Evolutionary conservation across 1,140 invertebrate species (phyloP).

Genomic region (Pygmarrhopalites habei): DNA sequence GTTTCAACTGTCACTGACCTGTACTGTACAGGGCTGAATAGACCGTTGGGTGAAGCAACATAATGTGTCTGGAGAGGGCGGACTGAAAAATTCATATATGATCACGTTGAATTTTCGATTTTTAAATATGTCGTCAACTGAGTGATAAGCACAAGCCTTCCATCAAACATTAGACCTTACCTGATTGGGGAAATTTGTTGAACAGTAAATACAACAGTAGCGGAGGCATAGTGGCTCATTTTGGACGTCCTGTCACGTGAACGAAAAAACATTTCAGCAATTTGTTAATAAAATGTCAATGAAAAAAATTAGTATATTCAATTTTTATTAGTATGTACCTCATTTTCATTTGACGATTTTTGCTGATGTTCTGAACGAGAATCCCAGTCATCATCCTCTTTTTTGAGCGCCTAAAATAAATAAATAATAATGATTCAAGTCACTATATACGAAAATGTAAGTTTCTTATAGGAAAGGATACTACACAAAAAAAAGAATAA

Average conservation of each 20-base stretch:
- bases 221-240: constrained; percentile 51
- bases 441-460: too few relatives aligned
- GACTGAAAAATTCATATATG: too few relatives aligned
- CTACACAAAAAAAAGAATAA: too few relatives aligned
- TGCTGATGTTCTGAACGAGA: constrained; percentile 44
- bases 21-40: constrained; percentile 53
- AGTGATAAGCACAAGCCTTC: too few relatives aligned
- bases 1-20: too few relatives aligned
- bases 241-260: constrained; percentile 12
- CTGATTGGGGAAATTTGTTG: constrained; percentile 71
- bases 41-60: constrained; percentile 36
- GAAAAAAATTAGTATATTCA: neutral
- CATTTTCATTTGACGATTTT: constrained; percentile 38
- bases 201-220: constrained; percentile 71
- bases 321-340: neutral
- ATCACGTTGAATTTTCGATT: too few relatives aligned
- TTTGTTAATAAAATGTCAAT: constrained; percentile 2
- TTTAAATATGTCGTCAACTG: too few relatives aligned
- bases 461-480: too few relatives aligned
- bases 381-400: constrained; percentile 57
- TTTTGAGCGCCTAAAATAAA: constrained; percentile 77
- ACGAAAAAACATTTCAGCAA: too few relatives aligned
- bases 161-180: too few relatives aligned
- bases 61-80: constrained; percentile 76
- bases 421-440: too few relatives aligned